These are phyloP conservation scores for Drosophila hydei DNA, from an alignment of 1,140 invertebrate genomes.

Conservation along the genomic window DNA sequence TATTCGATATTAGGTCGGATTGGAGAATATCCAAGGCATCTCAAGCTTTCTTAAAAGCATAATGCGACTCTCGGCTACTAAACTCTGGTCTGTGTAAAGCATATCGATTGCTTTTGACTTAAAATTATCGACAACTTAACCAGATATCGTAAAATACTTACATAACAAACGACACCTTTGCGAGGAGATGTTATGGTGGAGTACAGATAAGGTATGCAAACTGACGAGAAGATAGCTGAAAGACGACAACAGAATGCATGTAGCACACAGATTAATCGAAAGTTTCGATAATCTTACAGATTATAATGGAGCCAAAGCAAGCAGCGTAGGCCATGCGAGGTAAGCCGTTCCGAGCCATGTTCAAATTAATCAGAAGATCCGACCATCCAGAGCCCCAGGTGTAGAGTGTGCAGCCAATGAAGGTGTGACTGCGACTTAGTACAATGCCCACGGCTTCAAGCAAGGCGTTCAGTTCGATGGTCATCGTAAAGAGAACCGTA, in stretches of 20 bases:
- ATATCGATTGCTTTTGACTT: no score
- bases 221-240: conserved; percentile 18
- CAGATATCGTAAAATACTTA: not conserved
- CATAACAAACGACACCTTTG: no score
- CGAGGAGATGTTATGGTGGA: no score
- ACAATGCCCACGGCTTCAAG: conserved; percentile 36
- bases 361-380: conserved; percentile 15
- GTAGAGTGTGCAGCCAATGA: conserved; percentile 39
- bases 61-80: no score
- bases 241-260: not conserved
- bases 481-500: not conserved
- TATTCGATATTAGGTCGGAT: no score
- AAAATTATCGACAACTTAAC: no score
- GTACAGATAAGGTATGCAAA: conserved; percentile 24
- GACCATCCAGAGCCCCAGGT: conserved; percentile 34
- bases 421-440: conserved; percentile 23
- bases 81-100: no score
- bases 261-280: not conserved
- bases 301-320: conserved; percentile 28
- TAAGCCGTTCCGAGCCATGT: conserved; percentile 27
- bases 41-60: no score
- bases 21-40: no score
- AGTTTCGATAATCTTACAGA: conserved; percentile 21
- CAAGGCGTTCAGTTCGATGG: conserved; percentile 10
- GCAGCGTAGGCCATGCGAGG: conserved; percentile 42